Conservation (phyloP, 1,140 invertebrate genomes). For the Amyelois transitella region DNA sequence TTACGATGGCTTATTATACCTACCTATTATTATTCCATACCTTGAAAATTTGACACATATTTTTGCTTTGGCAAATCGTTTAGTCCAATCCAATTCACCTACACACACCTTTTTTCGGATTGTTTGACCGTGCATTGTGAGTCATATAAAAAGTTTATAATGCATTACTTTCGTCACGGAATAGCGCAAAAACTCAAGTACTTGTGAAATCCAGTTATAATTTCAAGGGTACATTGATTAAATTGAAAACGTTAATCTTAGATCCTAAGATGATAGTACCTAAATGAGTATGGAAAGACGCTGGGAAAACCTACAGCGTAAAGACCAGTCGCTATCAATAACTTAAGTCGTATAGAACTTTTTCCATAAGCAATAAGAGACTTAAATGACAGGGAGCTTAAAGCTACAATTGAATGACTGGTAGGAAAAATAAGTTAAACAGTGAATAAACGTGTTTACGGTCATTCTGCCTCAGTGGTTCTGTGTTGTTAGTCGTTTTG, state of each 20-base stretch:
- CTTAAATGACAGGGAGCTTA: background rate
- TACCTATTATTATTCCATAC: too few relatives aligned
- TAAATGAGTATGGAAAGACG: background rate
- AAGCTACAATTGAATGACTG: background rate
- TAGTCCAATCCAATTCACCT: too few relatives aligned
- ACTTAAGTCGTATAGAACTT: background rate
- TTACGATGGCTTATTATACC: too few relatives aligned
- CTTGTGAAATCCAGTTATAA: background rate
- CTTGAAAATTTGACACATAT: too few relatives aligned
- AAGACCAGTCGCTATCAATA: background rate
- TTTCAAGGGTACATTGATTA: background rate
- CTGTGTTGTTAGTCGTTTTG: background rate
- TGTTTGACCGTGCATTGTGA: too few relatives aligned
- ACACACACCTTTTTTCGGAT: too few relatives aligned
- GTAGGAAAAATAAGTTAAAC: background rate
- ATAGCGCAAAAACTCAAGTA: background rate
- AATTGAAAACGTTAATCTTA: background rate
- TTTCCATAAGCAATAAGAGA: background rate
- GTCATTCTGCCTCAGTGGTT: conserved; percentile 4
- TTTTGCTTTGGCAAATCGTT: too few relatives aligned
- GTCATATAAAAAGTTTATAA: too few relatives aligned
- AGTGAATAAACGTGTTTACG: conserved; percentile 18
- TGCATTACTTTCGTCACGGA: background rate
- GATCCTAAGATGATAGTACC: background rate
- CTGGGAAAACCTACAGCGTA: conserved; percentile 10